Evolutionary conservation across 2,113 vertebrate genomes (phyloP).

Genomic region (Embiotoca jacksoni): DNA sequence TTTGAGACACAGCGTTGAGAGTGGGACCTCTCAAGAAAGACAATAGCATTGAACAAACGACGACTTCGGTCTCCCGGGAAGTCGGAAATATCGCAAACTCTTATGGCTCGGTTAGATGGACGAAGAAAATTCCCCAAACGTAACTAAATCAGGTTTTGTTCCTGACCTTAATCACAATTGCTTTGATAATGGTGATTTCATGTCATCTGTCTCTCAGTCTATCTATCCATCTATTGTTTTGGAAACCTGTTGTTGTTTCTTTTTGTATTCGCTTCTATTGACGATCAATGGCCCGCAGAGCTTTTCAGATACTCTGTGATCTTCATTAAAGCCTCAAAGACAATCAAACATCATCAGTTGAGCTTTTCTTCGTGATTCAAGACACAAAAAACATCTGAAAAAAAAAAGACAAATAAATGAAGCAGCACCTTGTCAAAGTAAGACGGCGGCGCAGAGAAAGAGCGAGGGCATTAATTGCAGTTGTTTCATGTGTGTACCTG

Average conservation of each 20-base stretch:
- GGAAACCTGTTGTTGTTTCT: background rate
- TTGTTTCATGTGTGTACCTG: slow-evolving; percentile 78
- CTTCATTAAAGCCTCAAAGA: slow-evolving; percentile 34
- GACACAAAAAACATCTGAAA: slow-evolving; percentile 4
- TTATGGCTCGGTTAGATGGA: background rate
- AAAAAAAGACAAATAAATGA: slow-evolving; percentile 34
- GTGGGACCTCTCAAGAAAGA: background rate
- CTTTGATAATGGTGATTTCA: no score
- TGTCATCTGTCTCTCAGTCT: no score
- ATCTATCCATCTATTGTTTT: no score
- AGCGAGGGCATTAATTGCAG: slow-evolving; percentile 60
- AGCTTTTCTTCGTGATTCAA: slow-evolving; percentile 16
- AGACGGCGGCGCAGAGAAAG: background rate
- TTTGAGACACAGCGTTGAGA: background rate
- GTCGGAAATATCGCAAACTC: background rate
- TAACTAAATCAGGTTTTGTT: no score
- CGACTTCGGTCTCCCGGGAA: background rate
- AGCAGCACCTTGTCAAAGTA: slow-evolving; percentile 35
- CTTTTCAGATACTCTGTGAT: slow-evolving; percentile 14
- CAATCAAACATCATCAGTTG: slow-evolving; percentile 32
- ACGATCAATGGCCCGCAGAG: slow-evolving; percentile 7
- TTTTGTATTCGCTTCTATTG: background rate
- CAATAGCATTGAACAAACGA: background rate
- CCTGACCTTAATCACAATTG: no score
- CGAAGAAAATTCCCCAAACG: background rate